A percentile compares a stretch with the other conserved stretches of the same genome.
Evolutionary conservation across 2,888 invertebrate genomes (phyloP).

Genomic region (Idaea biselata): DNA sequence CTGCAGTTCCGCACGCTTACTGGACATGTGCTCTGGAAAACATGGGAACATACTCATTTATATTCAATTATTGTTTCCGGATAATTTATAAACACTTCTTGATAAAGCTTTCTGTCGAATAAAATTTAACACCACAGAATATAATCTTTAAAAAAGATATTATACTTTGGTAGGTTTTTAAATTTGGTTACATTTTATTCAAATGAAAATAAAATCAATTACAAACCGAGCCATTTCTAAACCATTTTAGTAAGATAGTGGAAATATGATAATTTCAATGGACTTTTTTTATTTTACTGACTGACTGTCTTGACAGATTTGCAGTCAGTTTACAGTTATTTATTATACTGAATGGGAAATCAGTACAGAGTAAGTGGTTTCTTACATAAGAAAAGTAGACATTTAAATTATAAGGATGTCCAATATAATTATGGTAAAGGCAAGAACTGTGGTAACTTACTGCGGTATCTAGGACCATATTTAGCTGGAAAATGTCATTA

Average conservation of each 20-base stretch:
- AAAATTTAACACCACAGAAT: too few species aligned
- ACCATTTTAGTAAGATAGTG: conserved; percentile 7
- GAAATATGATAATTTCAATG: conserved; percentile 2
- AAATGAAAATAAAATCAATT: too few species aligned
- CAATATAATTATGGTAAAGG: too few species aligned
- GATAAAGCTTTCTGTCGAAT: too few species aligned
- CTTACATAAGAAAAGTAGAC: background rate
- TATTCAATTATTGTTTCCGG: background rate
- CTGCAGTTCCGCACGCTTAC: conserved; percentile 82
- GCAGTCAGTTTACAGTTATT: too few species aligned
- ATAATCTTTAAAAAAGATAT: too few species aligned
- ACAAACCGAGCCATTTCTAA: background rate
- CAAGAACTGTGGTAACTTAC: conserved; percentile 43
- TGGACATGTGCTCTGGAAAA: conserved; percentile 81
- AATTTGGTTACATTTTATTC: too few species aligned
- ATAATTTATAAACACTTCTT: background rate
- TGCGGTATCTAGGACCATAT: conserved; percentile 59
- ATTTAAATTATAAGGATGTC: background rate
- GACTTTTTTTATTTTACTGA: too few species aligned
- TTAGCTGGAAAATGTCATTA: conserved; percentile 50
- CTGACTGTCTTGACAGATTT: too few species aligned
- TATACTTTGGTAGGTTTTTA: too few species aligned
- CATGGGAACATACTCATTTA: background rate
- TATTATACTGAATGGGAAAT: too few species aligned
- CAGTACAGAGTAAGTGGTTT: too few species aligned